phyloP scores from a whole-genome alignment of 2,888 invertebrate species.

The Artemia sp. region DNA sequence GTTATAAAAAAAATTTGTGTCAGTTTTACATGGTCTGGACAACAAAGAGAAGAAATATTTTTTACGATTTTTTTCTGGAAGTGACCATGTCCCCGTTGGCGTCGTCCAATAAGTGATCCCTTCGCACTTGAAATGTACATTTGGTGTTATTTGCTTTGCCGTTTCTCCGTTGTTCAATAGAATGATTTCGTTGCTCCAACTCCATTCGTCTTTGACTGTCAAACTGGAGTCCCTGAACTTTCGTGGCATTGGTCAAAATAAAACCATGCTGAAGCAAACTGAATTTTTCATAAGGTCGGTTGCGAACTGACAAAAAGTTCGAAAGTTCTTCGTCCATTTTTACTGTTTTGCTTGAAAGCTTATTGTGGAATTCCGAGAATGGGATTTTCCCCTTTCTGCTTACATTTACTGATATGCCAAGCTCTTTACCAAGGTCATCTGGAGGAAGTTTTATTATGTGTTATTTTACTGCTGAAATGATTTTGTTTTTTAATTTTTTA shows the following conservation, averaged over 20 bases:
- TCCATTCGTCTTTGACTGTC: conserved; percentile 91
- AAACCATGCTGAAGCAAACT: conserved; percentile 80
- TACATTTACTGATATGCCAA: conserved; percentile 58
- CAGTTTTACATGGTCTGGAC: no score
- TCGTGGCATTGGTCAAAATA: conserved; percentile 75
- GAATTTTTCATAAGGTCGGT: conserved; percentile 44
- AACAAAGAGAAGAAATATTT: no score
- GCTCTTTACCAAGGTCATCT: conserved; percentile 49
- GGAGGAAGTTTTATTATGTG: conserved; percentile 25
- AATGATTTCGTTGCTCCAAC: conserved; percentile 68
- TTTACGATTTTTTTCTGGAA: no score
- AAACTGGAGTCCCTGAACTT: conserved; percentile 75
- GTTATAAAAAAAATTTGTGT: no score
- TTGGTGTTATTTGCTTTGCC: conserved; percentile 59
- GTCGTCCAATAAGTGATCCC: conserved; percentile 77
- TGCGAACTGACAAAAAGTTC: conserved; percentile 41
- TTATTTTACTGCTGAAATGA: no score
- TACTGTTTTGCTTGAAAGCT: conserved; percentile 73
- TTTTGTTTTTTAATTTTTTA: no score
- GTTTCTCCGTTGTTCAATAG: conserved; percentile 35
- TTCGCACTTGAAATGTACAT: conserved; percentile 54
- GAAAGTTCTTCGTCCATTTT: conserved; percentile 89
- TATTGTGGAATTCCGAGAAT: conserved; percentile 83
- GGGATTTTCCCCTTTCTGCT: conserved; percentile 65
- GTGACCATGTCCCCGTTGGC: conserved; percentile 34